Percentiles rank a stretch among this genome's conserved stretches.
phyloP scores from a whole-genome alignment of 2,113 vertebrate species.

The Hippocampus guttulatus region DNA sequence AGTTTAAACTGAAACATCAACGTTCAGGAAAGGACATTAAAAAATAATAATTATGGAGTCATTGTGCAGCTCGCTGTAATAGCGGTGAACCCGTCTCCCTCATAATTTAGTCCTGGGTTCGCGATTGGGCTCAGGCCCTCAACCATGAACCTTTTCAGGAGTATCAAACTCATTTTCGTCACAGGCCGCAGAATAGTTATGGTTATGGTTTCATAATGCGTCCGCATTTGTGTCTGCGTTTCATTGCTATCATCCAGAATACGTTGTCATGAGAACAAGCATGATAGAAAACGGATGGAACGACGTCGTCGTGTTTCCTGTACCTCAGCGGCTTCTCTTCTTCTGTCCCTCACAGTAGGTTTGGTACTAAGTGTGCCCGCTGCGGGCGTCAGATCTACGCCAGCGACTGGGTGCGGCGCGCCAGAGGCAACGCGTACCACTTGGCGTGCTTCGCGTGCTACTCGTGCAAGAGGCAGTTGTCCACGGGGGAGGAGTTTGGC shows the following conservation, averaged over 20 bases:
- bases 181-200: not conserved
- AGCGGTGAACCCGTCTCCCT: not conserved
- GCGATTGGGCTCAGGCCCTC: not conserved
- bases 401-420: conserved; percentile 96
- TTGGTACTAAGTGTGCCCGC: conserved; percentile 95
- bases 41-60: not conserved
- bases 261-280: too few relatives aligned
- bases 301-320: not conserved
- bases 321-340: conserved; percentile 15
- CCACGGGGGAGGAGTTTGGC: conserved; percentile 95
- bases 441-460: conserved; percentile 96
- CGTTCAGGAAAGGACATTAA: not conserved
- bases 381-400: conserved; percentile 95
- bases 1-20: not conserved
- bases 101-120: not conserved
- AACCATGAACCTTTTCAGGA: not conserved
- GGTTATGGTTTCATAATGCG: not conserved
- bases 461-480: conserved; percentile 95
- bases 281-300: too few relatives aligned
- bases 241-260: too few relatives aligned
- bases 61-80: not conserved
- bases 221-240: too few relatives aligned
- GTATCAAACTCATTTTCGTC: not conserved
- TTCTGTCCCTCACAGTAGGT: conserved; percentile 81
- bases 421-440: conserved; percentile 93